phyloP scores from a whole-genome alignment of 2,888 invertebrate species.

The Eucera pruinosa region DNA sequence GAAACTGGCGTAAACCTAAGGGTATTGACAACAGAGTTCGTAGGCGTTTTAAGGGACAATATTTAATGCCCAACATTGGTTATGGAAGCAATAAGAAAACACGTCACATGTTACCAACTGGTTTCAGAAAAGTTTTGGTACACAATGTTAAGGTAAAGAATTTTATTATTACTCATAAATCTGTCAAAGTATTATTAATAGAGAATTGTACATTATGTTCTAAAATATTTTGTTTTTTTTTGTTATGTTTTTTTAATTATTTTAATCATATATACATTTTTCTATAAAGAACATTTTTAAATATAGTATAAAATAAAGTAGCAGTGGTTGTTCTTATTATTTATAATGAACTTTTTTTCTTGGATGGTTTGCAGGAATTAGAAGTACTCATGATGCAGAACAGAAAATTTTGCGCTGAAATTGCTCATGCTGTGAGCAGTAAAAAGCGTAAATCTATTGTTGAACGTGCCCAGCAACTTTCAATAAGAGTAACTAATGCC shows the following conservation, averaged over 20 bases:
- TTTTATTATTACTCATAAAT: background rate
- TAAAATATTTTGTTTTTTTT: background rate
- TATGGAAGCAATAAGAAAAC: conserved; percentile 98
- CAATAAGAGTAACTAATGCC: conserved; percentile 97
- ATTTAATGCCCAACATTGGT: conserved; percentile 99
- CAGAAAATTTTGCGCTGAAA: conserved; percentile 98
- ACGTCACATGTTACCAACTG: conserved; percentile 98
- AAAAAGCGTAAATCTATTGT: conserved; percentile 98
- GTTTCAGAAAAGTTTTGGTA: conserved; percentile 97
- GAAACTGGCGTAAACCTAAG: conserved; percentile 99
- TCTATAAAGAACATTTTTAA: too few relatives aligned
- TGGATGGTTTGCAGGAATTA: conserved; percentile 90
- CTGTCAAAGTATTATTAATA: background rate
- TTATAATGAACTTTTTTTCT: background rate
- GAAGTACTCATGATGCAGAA: conserved; percentile 99
- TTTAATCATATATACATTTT: too few relatives aligned
- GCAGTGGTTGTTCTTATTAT: too few relatives aligned
- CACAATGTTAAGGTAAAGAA: conserved; percentile 91
- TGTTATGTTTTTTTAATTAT: too few relatives aligned
- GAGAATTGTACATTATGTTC: background rate
- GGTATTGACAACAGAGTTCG: conserved; percentile 99
- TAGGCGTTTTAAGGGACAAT: conserved; percentile 99
- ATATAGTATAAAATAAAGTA: too few relatives aligned
- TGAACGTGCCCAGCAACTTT: conserved; percentile 97
- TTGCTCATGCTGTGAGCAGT: conserved; percentile 98